Percentiles rank a stretch among this genome's conserved stretches.
Evolutionary conservation across 2,888 invertebrate species (phyloP).

Genomic region (Steinernema carpocapsae): DNA sequence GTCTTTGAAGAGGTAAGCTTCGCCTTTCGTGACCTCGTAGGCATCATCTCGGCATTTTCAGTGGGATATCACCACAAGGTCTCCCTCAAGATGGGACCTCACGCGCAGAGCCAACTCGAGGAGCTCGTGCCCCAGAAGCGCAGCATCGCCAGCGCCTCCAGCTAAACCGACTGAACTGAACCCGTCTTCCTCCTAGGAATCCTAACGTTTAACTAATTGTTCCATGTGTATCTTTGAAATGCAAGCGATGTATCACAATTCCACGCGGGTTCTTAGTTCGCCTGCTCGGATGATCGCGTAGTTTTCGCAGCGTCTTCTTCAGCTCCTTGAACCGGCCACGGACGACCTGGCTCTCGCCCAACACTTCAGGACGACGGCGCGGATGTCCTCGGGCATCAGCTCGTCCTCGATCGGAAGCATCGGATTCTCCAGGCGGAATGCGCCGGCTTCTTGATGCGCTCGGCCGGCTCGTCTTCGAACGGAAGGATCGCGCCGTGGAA

Average conservation of each 20-base stretch:
- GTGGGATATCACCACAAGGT: slow-evolving; percentile 7
- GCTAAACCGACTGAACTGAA: not conserved
- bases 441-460: slow-evolving; percentile 35
- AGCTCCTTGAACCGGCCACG: slow-evolving; percentile 39
- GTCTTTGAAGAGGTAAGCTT: not conserved
- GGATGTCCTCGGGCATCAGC: slow-evolving; percentile 35
- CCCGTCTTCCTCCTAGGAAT: too few species aligned
- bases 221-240: not conserved
- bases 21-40: not conserved
- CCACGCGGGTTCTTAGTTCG: too few species aligned
- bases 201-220: not conserved
- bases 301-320: slow-evolving; percentile 35
- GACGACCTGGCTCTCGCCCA: slow-evolving; percentile 31
- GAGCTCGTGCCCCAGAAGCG: slow-evolving; percentile 25
- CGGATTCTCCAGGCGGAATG: slow-evolving; percentile 24
- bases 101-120: slow-evolving; percentile 14
- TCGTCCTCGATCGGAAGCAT: slow-evolving; percentile 33
- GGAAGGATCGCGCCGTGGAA: slow-evolving; percentile 42
- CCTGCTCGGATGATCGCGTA: slow-evolving; percentile 3
- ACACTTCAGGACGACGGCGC: slow-evolving; percentile 15
- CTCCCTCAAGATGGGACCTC: slow-evolving; percentile 12
- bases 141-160: slow-evolving; percentile 12
- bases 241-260: not conserved
- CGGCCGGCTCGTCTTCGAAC: slow-evolving; percentile 40
- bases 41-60: not conserved